A percentile compares a stretch with the other conserved stretches of the same genome.
phyloP scores from a whole-genome alignment of 2,888 invertebrate species.

The Temnothorax ravouxi region DNA sequence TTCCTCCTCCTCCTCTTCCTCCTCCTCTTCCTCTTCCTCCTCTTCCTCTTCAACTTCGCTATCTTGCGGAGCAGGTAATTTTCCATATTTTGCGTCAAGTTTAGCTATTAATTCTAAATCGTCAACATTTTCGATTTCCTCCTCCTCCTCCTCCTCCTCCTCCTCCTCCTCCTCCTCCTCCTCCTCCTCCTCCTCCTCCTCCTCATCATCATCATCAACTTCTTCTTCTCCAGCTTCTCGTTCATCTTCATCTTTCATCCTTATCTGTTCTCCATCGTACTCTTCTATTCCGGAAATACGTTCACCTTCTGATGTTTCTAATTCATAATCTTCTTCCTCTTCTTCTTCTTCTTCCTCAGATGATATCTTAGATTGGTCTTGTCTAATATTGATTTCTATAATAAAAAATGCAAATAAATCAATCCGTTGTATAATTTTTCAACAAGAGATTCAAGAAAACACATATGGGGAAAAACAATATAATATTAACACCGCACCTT shows the following conservation, averaged over 20 bases:
- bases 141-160: constrained; percentile 80
- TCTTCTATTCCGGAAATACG: constrained; percentile 69
- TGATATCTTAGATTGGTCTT: constrained; percentile 56
- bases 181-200: constrained; percentile 80
- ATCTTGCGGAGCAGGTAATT: constrained; percentile 87
- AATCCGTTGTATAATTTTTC: constrained; percentile 5
- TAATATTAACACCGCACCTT: constrained; percentile 48
- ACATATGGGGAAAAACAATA: not conserved
- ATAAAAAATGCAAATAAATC: constrained; percentile 35
- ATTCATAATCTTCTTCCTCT: constrained; percentile 54
- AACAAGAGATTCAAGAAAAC: not conserved
- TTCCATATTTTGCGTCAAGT: constrained; percentile 92
- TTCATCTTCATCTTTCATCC: constrained; percentile 69
- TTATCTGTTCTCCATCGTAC: constrained; percentile 63
- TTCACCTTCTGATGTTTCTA: constrained; percentile 71
- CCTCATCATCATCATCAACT: constrained; percentile 76
- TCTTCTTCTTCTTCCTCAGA: constrained; percentile 67
- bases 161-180: constrained; percentile 81
- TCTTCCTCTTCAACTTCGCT: constrained; percentile 86
- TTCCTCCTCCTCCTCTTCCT: constrained; percentile 61
- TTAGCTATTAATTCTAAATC: constrained; percentile 91
- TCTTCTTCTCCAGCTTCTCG: constrained; percentile 35
- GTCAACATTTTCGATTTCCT: constrained; percentile 88
- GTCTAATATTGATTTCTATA: constrained; percentile 60
- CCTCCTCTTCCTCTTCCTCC: constrained; percentile 79